Conservation (phyloP, 2,797 vertebrate genomes). For the Coregonus ussuriensis region DNA sequence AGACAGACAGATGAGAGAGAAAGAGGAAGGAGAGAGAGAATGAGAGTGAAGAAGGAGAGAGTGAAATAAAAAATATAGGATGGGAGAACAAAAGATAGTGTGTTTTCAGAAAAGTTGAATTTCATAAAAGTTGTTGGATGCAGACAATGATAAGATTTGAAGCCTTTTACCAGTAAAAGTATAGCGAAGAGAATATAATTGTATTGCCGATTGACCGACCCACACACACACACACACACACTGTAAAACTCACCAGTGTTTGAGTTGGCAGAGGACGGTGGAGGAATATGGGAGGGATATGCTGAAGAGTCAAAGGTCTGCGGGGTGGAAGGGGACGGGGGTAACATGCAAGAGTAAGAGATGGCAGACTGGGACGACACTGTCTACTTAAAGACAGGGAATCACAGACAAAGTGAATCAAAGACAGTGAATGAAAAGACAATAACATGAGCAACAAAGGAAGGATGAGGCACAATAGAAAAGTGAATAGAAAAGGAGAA, state of each 20-base stretch:
- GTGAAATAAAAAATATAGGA: not conserved
- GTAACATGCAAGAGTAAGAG: constrained; percentile 81
- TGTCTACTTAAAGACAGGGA: constrained; percentile 34
- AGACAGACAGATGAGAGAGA: not conserved
- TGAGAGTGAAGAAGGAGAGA: not conserved
- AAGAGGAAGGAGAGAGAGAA: not conserved
- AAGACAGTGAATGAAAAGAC: not conserved
- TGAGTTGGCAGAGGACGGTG: constrained; percentile 64
- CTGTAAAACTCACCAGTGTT: constrained; percentile 71
- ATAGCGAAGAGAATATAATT: not conserved
- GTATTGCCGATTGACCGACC: not conserved
- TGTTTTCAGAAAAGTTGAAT: not conserved
- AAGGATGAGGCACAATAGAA: too few species aligned
- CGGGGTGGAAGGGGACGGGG: constrained; percentile 71
- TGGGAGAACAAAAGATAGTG: not conserved
- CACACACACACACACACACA: not conserved
- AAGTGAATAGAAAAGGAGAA: too few species aligned
- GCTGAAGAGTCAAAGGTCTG: constrained; percentile 79
- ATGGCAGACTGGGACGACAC: constrained; percentile 72
- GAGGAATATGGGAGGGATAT: constrained; percentile 79
- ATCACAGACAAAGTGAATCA: not conserved
- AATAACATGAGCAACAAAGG: too few species aligned
- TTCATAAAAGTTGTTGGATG: not conserved
- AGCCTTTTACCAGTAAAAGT: not conserved
- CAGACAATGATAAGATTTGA: not conserved